Evolutionary conservation across 2,888 invertebrate genomes (phyloP), one percentile per base, ranked within the genome.

Genomic region (Cylloceria caligata): DNA sequence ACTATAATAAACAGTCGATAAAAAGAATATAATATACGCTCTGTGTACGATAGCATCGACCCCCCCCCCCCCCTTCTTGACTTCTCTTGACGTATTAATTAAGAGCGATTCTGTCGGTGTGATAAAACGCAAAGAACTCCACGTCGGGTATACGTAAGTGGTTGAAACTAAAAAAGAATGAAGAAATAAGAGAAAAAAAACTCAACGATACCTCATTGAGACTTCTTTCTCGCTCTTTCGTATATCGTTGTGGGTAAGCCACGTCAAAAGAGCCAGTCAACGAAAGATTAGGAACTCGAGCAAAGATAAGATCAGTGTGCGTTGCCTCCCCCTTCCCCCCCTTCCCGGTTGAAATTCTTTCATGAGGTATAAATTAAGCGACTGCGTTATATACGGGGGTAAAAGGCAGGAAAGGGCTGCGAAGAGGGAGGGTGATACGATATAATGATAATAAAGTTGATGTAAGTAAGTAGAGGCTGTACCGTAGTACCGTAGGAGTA

Each of bases 1-100:
- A 55, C 76, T 52, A 65, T 73, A 77, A 81, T 81, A 77, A 81
- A 81, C 77, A 77, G 81, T 81, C 73, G 64, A 77, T 81, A 81
- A 77, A 81, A 73, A 64, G 68, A 77, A 78, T n/a, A n/a, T 81
- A 81, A 78, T 77, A 72, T 21, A 57, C n/a, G n/a, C n/a, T n/a
- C n/a, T 47, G 9, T 24, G 3, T 3, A 13, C 55, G 81, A 81
- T 77, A 73, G 72, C n/a, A n/a, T n/a, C n/a, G n/a, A n/a, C n/a
- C n/a, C n/a, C n/a, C n/a, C n/a, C n/a, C n/a, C n/a, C n/a, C 13
- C 47, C 52, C 45, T 67, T 13, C 67, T 24, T 34, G 11, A 42
- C 65, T 30, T 64, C 71, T 65, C 77, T 76, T 81, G 72, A 81
- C 68, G 76, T 81, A 81, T 76, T 77, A 81, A 81, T 81, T 81